phyloP scores from a whole-genome alignment of 2,113 vertebrate species.

The cattle (Bos taurus) region DNA sequence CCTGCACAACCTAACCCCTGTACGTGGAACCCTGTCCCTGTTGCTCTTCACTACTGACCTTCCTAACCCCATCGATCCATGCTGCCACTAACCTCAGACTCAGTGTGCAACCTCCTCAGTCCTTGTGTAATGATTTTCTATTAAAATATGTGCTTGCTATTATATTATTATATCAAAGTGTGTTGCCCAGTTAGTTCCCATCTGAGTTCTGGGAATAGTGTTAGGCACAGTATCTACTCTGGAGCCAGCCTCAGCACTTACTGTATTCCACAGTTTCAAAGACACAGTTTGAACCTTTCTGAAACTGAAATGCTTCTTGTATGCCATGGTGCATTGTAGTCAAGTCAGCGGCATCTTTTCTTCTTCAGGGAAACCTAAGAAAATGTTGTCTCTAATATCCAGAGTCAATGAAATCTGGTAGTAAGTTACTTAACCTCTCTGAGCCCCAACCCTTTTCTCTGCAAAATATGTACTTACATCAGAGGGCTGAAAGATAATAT shows the following conservation, averaged over 20 bases:
- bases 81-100: conserved; percentile 15
- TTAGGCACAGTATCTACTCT: neutral
- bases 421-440: conserved; percentile 39
- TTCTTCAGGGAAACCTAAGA: conserved; percentile 7
- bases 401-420: conserved; percentile 19
- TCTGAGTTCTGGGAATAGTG: conserved; percentile 11
- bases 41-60: neutral
- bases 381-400: neutral
- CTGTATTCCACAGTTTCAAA: conserved; percentile 24
- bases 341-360: conserved; percentile 19
- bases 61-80: neutral
- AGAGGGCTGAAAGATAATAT: conserved; percentile 48
- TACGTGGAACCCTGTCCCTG: neutral
- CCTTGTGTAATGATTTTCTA: conserved; percentile 31
- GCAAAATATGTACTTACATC: neutral
- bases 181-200: conserved; percentile 39
- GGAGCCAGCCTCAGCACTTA: neutral
- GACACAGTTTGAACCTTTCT: conserved; percentile 35
- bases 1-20: neutral
- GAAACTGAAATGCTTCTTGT: conserved; percentile 28
- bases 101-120: neutral
- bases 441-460: neutral
- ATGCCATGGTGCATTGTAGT: neutral
- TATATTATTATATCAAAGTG: conserved; percentile 18
- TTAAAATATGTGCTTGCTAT: conserved; percentile 40